A percentile compares a stretch with the other conserved stretches of the same genome.
These are phyloP conservation scores for Dipodomys stephensi DNA, from an alignment of 2,113 vertebrate species.

Conservation along the genomic window DNA sequence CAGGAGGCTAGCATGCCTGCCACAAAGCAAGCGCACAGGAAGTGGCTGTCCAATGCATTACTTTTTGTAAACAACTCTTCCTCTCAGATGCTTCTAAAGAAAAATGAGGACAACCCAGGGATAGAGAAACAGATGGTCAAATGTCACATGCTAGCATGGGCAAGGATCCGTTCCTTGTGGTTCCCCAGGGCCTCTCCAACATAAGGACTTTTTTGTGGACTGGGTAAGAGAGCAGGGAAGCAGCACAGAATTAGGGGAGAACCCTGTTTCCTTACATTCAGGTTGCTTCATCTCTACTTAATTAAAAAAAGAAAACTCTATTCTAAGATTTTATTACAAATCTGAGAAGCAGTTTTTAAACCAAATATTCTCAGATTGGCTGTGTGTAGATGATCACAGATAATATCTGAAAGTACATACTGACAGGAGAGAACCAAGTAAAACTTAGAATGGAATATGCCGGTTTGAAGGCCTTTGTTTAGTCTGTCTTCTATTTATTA, in stretches of 20 bases:
- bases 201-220: too few relatives aligned
- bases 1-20: background rate
- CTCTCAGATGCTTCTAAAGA: slow-evolving; percentile 27
- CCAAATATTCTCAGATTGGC: background rate
- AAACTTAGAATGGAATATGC: background rate
- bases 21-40: background rate
- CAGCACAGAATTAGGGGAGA: background rate
- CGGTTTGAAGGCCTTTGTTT: background rate
- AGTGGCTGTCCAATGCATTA: background rate
- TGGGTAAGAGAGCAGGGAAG: background rate
- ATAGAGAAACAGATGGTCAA: background rate
- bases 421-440: background rate
- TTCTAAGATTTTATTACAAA: background rate
- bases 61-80: slow-evolving; percentile 23
- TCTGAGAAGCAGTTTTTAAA: slow-evolving; percentile 26
- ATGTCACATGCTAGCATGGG: background rate
- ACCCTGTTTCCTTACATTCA: background rate
- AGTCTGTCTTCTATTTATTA: background rate
- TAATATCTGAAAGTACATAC: background rate
- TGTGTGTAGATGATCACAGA: background rate
- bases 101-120: background rate
- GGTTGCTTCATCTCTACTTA: background rate
- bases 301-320: background rate
- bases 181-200: background rate
- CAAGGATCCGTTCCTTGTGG: background rate